Percentiles rank a stretch among this genome's conserved stretches.
Conservation (phyloP, 1,140 invertebrate species). For the Drosophila punjabiensis region DNA sequence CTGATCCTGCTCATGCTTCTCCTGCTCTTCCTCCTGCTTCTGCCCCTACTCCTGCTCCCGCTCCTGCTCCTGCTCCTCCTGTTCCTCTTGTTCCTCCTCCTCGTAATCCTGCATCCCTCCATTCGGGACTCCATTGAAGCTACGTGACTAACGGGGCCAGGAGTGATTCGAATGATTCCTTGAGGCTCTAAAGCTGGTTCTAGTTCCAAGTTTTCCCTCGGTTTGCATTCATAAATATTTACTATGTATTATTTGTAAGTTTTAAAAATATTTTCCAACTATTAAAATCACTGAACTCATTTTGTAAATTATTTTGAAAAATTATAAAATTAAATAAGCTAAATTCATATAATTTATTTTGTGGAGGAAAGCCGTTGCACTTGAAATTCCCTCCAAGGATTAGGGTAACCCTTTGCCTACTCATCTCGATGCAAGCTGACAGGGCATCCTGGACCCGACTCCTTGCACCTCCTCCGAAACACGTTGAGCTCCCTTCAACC, state of each 20-base stretch:
- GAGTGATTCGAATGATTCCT: conserved; percentile 1
- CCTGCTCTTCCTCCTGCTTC: too few relatives aligned
- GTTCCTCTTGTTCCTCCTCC: too few relatives aligned
- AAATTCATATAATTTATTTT: background rate
- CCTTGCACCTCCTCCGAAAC: conserved; percentile 11
- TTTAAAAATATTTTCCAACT: background rate
- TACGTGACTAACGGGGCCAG: conserved; percentile 36
- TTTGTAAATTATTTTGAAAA: background rate
- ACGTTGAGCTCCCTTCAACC: conserved; percentile 48
- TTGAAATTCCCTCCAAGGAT: background rate
- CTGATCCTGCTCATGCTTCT: too few relatives aligned
- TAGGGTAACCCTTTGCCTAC: background rate
- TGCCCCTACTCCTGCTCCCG: too few relatives aligned
- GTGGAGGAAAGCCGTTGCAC: background rate
- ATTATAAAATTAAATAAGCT: background rate
- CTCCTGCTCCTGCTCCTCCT: too few relatives aligned
- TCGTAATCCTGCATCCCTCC: background rate
- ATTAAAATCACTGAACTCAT: background rate
- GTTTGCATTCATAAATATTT: background rate
- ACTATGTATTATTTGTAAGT: background rate
- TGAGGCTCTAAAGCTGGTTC: background rate
- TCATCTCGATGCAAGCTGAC: conserved; percentile 43
- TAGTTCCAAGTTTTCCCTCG: background rate
- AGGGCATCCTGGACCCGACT: conserved; percentile 15
- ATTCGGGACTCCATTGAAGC: conserved; percentile 24